These are phyloP conservation scores for Porites lutea DNA, from an alignment of 64 coral and sea anemone species.

Conservation along the genomic window DNA sequence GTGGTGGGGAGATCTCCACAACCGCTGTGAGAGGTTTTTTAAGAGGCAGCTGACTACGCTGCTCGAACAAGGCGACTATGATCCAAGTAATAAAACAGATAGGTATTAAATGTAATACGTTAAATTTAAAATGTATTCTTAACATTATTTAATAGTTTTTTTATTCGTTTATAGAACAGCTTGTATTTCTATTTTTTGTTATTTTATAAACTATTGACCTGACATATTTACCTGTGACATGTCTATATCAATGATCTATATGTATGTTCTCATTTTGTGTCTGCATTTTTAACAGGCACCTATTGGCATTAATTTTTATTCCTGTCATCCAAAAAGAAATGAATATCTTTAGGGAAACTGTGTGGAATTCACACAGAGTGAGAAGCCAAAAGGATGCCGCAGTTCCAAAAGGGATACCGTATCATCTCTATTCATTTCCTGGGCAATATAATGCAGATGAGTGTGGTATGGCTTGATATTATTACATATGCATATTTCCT, in stretches of 20 bases:
- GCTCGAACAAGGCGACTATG: conserved; percentile 71
- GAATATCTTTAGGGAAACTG: conserved; percentile 55
- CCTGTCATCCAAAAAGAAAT: conserved; percentile 67
- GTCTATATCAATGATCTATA: not conserved
- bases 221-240: not conserved
- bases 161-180: not conserved
- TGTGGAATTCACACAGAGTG: conserved; percentile 70
- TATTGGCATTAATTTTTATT: conserved; percentile 69
- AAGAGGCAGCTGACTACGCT: conserved; percentile 71
- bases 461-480: conserved; percentile 59
- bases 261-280: not conserved
- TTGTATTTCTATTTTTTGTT: conserved; percentile 6
- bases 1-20: conserved; percentile 79
- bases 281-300: conserved; percentile 20
- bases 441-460: conserved; percentile 52
- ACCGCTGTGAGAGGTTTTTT: conserved; percentile 66
- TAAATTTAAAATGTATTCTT: conserved; percentile 1
- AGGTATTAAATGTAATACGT: conserved; percentile 16
- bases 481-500: too few relatives aligned
- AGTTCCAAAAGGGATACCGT: conserved; percentile 57
- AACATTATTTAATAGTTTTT: conserved; percentile 3
- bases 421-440: conserved; percentile 60
- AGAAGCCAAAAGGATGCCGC: conserved; percentile 48
- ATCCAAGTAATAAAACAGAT: conserved; percentile 53
- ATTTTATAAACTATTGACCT: conserved; percentile 10